Conservation (phyloP, 2,113 vertebrate species). For the mouse (Mus musculus) region DNA sequence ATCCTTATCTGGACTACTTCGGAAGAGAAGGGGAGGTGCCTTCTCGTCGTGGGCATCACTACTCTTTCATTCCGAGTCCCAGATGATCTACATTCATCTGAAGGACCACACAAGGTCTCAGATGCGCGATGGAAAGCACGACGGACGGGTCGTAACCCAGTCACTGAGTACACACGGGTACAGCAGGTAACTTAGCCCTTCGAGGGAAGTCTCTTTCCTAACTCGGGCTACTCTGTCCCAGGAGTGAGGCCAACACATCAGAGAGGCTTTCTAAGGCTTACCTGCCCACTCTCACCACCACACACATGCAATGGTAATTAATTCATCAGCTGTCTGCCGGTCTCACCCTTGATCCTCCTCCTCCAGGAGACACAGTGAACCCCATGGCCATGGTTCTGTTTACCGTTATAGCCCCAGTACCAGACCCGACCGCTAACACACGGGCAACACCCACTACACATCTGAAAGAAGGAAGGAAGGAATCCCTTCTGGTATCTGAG, state of each 20-base stretch:
- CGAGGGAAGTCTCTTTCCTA: neutral
- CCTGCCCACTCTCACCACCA: neutral
- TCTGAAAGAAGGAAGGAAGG: neutral
- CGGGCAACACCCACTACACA: neutral
- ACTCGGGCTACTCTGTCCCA: neutral
- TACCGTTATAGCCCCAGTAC: neutral
- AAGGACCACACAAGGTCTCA: neutral
- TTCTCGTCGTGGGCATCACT: neutral
- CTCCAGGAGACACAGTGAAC: neutral
- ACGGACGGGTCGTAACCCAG: rapidly evolving
- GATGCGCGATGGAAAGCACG: neutral
- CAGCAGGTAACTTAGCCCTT: rapidly evolving
- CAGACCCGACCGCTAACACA: neutral
- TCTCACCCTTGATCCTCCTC: neutral
- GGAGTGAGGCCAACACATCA: neutral
- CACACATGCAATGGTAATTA: rapidly evolving
- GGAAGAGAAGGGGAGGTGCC: neutral
- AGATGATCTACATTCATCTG: neutral
- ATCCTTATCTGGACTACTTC: neutral
- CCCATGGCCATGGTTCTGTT: neutral
- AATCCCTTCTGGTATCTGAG: neutral
- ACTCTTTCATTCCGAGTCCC: neutral
- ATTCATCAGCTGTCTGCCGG: neutral
- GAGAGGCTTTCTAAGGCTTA: neutral
- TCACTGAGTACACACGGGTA: rapidly evolving